A percentile compares a stretch with the other conserved stretches of the same genome.
Conservation (phyloP, 2,797 vertebrate genomes). For the Vipera ursinii region DNA sequence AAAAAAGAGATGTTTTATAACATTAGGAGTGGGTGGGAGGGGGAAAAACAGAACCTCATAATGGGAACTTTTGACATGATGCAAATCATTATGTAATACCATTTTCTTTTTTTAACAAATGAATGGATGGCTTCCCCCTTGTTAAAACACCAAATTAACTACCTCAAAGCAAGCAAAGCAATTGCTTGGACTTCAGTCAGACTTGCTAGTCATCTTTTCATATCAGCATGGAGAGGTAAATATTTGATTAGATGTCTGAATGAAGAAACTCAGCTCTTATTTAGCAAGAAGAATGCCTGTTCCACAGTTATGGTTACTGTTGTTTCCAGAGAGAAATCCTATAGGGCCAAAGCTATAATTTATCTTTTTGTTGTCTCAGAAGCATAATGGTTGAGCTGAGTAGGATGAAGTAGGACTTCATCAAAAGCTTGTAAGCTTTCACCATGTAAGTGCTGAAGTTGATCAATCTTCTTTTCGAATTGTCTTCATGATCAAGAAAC, state of each 20-base stretch:
- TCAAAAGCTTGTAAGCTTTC: slow-evolving; percentile 56
- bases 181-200: slow-evolving; percentile 26
- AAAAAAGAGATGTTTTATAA: slow-evolving; percentile 19
- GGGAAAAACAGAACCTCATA: slow-evolving; percentile 2
- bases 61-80: slow-evolving; percentile 4
- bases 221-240: slow-evolving; percentile 58
- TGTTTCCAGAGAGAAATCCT: slow-evolving; percentile 59
- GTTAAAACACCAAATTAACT: slow-evolving; percentile 11
- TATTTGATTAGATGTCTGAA: slow-evolving; percentile 59
- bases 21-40: neutral
- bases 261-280: slow-evolving; percentile 36
- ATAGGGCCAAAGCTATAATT: slow-evolving; percentile 49
- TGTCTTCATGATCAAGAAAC: neutral
- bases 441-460: slow-evolving; percentile 53
- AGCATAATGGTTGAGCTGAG: slow-evolving; percentile 56
- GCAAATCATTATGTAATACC: neutral
- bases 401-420: slow-evolving; percentile 50
- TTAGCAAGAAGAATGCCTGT: slow-evolving; percentile 47
- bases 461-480: slow-evolving; percentile 23
- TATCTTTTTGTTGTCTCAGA: slow-evolving; percentile 50
- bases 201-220: slow-evolving; percentile 44
- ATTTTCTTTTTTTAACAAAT: slow-evolving; percentile 25
- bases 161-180: neutral
- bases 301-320: slow-evolving; percentile 43
- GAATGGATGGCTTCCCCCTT: neutral